Evolutionary conservation across 2,797 vertebrate genomes (phyloP).

Genomic region (Enteromius fasciolatus): DNA sequence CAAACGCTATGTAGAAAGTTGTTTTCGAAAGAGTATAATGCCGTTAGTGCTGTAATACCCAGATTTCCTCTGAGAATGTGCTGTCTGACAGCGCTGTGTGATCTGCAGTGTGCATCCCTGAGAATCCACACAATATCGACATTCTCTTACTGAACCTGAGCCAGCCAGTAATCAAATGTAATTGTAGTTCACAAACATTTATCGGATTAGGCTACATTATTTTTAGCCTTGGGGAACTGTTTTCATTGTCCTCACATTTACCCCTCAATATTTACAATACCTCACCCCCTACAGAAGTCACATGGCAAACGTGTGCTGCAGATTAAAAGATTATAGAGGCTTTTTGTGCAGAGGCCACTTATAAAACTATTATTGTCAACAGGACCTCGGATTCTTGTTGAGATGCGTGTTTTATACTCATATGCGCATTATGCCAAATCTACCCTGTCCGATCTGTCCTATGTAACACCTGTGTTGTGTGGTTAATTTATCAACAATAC

Average conservation of each 20-base stretch:
- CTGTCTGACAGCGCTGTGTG: not conserved
- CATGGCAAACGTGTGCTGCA: conserved; percentile 67
- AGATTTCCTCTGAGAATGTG: not conserved
- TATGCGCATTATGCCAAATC: conserved; percentile 59
- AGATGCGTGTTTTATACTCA: conserved; percentile 62
- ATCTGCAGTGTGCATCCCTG: conserved; percentile 1
- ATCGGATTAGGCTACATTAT: conserved; percentile 73
- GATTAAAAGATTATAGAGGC: conserved; percentile 81
- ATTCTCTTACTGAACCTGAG: conserved; percentile 69
- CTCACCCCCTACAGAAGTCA: conserved; percentile 68
- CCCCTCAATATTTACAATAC: conserved; percentile 30
- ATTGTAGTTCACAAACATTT: conserved; percentile 71
- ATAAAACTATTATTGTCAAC: conserved; percentile 66
- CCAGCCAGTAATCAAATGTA: conserved; percentile 69
- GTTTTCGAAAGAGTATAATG: not conserved
- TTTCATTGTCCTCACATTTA: conserved; percentile 63
- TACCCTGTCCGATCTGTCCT: not conserved
- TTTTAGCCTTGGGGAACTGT: conserved; percentile 74
- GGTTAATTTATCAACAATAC: not conserved
- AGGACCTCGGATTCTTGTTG: conserved; percentile 59
- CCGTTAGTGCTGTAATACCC: not conserved
- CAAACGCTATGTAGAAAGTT: not conserved
- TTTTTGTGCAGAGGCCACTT: conserved; percentile 64
- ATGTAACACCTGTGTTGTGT: not conserved
- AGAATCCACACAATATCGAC: conserved; percentile 31